Evolutionary conservation across 2,888 invertebrate genomes (phyloP).

Genomic region (Agrotis segetum): DNA sequence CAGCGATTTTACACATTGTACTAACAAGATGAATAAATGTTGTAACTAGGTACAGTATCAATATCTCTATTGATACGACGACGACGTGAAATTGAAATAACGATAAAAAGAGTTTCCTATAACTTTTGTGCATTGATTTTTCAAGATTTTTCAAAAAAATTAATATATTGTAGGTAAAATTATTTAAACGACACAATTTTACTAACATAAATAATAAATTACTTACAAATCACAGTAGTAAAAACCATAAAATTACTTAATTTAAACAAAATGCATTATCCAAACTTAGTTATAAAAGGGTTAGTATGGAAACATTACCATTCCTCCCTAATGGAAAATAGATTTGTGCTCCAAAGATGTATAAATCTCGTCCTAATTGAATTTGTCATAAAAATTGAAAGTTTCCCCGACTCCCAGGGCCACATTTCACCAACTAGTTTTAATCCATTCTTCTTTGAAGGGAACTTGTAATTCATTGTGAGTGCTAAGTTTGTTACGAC

Average conservation of each 20-base stretch:
- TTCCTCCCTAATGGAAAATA: conserved; percentile 69
- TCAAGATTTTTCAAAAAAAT: no score
- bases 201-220: conserved; percentile 4
- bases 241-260: conserved; percentile 71
- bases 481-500: conserved; percentile 88
- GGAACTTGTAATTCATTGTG: conserved; percentile 90
- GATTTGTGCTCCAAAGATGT: conserved; percentile 78
- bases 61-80: not conserved
- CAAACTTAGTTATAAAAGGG: conserved; percentile 79
- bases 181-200: not conserved
- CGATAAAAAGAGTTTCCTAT: conserved; percentile 9
- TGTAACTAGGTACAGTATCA: conserved; percentile 16
- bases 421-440: conserved; percentile 87
- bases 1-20: conserved; percentile 26
- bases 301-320: conserved; percentile 65
- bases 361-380: conserved; percentile 88
- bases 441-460: conserved; percentile 89
- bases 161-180: no score
- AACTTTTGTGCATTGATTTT: not conserved
- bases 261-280: conserved; percentile 74
- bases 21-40: conserved; percentile 31
- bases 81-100: not conserved
- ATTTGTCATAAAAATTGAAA: conserved; percentile 91
- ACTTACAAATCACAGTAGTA: conserved; percentile 63
- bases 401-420: conserved; percentile 82